phyloP scores from a whole-genome alignment of 1,140 invertebrate species.

The Drosophila saltans region DNA sequence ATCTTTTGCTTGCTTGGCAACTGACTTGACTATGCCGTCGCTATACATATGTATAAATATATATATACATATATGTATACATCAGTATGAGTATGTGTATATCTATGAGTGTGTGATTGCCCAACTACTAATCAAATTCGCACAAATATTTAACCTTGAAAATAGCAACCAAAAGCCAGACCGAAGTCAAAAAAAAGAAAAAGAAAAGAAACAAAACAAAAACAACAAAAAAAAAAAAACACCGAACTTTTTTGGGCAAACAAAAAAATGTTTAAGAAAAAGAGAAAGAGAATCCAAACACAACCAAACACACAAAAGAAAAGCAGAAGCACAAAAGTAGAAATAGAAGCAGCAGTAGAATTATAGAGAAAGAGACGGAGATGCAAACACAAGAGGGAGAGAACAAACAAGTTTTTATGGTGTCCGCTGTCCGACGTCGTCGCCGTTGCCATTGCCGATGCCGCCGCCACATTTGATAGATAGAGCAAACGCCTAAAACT shows the following conservation, averaged over 20 bases:
- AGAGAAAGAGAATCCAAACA: neutral
- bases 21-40: neutral
- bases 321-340: neutral
- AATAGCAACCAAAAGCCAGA: slow-evolving; percentile 64
- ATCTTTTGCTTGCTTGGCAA: slow-evolving; percentile 1
- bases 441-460: neutral
- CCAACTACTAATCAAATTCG: slow-evolving; percentile 11
- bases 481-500: slow-evolving; percentile 13
- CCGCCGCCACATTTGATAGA: slow-evolving; percentile 1
- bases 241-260: slow-evolving; percentile 4
- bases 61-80: neutral
- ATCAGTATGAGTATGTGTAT: slow-evolving; percentile 17
- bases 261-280: slow-evolving; percentile 8
- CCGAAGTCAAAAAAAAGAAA: slow-evolving; percentile 37
- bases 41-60: neutral
- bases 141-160: slow-evolving; percentile 72
- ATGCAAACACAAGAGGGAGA: neutral
- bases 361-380: slow-evolving; percentile 4
- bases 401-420: slow-evolving; percentile 13
- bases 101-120: slow-evolving; percentile 44
- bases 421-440: neutral
- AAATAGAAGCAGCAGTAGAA: slow-evolving; percentile 4
- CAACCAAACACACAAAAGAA: neutral
- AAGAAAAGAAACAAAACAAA: slow-evolving; percentile 29
- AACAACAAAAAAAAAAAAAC: neutral